Evolutionary conservation across 2,113 vertebrate species (phyloP).

Genomic region (Dolichotis patagonum): DNA sequence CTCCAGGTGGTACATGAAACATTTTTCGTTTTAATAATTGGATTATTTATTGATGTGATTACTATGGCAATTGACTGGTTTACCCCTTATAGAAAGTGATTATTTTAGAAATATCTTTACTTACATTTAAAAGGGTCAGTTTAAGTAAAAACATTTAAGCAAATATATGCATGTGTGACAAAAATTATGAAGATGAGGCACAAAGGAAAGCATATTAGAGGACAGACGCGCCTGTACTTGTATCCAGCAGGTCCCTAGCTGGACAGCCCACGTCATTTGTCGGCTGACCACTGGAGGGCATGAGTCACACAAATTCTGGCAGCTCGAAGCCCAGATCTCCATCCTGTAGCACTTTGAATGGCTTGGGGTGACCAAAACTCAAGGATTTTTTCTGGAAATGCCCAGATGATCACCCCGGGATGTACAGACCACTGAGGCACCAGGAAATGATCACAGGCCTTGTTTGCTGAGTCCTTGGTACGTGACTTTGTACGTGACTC

Average conservation of each 20-base stretch:
- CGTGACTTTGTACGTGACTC: not conserved
- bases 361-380: not conserved
- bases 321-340: not conserved
- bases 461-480: not conserved
- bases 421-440: not conserved
- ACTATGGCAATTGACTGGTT: not conserved
- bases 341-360: not conserved
- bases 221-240: not conserved
- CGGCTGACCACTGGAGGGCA: conserved; percentile 45
- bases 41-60: conserved; percentile 29
- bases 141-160: not conserved
- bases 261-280: not conserved
- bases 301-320: conserved; percentile 24
- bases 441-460: accelerated
- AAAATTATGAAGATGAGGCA: not conserved
- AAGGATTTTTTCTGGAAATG: conserved; percentile 69
- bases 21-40: not conserved
- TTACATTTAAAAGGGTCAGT: not conserved
- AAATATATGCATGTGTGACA: not conserved
- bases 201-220: not conserved
- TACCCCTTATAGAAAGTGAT: not conserved
- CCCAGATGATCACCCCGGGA: not conserved
- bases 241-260: not conserved
- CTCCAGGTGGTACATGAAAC: not conserved
- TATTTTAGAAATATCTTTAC: conserved; percentile 33